Conservation (phyloP, 1,140 invertebrate genomes). For the Tetramorium simillimum region DNA sequence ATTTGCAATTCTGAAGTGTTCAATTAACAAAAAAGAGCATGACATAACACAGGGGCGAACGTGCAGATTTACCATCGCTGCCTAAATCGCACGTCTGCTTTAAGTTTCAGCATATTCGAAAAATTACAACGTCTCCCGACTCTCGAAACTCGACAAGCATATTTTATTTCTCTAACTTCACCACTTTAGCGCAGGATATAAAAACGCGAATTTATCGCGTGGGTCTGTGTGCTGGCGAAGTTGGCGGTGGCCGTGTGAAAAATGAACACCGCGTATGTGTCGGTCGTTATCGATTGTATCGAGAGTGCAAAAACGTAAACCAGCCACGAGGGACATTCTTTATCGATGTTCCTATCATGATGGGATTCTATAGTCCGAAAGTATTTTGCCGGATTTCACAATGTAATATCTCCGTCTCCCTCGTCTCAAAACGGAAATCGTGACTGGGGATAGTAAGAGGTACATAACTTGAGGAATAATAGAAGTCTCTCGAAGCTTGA, state of each 20-base stretch:
- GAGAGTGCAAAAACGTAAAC: not conserved
- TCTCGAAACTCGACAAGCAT: slow-evolving; percentile 12
- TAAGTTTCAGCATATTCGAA: slow-evolving; percentile 52
- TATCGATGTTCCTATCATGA: slow-evolving; percentile 57
- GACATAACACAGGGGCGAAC: not conserved
- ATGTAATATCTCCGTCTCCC: slow-evolving; percentile 20
- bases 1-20: slow-evolving; percentile 5
- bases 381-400: slow-evolving; percentile 39
- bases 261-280: slow-evolving; percentile 11
- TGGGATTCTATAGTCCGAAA: slow-evolving; percentile 3
- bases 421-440: slow-evolving; percentile 22
- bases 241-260: slow-evolving; percentile 14
- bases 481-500: not conserved
- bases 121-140: slow-evolving; percentile 42
- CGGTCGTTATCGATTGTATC: slow-evolving; percentile 40
- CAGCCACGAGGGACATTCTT: slow-evolving; percentile 20
- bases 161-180: slow-evolving; percentile 42
- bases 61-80: not conserved
- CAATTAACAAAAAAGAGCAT: not conserved
- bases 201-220: slow-evolving; percentile 41
- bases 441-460: slow-evolving; percentile 6
- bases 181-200: slow-evolving; percentile 25
- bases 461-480: not conserved
- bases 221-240: not conserved
- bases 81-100: not conserved